A percentile compares a stretch with the other conserved stretches of the same genome.
Conservation (phyloP, 1,140 invertebrate genomes). For the Trinorchestia longiramus region DNA sequence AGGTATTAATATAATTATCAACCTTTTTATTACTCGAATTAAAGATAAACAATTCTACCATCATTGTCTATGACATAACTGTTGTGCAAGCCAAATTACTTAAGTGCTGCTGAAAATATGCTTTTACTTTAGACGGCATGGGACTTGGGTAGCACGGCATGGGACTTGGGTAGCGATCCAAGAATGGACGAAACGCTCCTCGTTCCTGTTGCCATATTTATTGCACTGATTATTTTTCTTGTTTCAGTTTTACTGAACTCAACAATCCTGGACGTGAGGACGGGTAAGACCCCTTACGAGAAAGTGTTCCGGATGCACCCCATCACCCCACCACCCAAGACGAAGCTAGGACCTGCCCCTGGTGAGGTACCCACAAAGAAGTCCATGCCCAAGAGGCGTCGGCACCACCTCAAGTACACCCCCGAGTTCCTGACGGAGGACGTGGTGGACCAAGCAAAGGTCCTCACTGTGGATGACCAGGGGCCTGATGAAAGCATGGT, state of each 20-base stretch:
- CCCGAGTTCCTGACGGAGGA: constrained; percentile 29
- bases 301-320: constrained; percentile 41
- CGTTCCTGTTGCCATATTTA: too few species aligned
- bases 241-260: constrained; percentile 40
- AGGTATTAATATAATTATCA: too few species aligned
- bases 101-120: too few species aligned
- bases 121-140: too few species aligned
- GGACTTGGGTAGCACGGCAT: too few species aligned
- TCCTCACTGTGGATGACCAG: background rate
- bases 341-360: background rate
- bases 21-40: too few species aligned
- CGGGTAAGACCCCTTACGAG: constrained; percentile 42
- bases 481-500: background rate
- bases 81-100: too few species aligned
- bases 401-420: constrained; percentile 37
- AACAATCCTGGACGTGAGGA: constrained; percentile 14
- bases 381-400: background rate
- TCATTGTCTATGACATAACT: too few species aligned
- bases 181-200: too few species aligned
- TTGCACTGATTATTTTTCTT: background rate
- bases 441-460: background rate
- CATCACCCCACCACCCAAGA: background rate
- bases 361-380: background rate
- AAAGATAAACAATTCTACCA: too few species aligned
- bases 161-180: too few species aligned